phyloP scores from a whole-genome alignment of 2,888 invertebrate species.

The Andrena praecox region DNA sequence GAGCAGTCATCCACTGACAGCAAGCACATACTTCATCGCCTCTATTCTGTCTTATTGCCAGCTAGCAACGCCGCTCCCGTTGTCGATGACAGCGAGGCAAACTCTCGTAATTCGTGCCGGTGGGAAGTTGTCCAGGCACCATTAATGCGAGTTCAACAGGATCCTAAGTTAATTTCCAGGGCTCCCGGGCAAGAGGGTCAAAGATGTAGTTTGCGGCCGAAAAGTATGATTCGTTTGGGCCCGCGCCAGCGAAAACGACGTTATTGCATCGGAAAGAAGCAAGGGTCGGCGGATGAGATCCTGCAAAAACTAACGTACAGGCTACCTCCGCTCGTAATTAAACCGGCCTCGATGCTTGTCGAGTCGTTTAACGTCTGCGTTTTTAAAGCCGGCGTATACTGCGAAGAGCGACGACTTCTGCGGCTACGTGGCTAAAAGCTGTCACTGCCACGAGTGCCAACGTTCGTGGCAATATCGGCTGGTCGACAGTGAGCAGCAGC shows the following conservation, averaged over 20 bases:
- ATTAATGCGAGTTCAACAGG: constrained; percentile 24
- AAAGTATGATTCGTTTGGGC: constrained; percentile 25
- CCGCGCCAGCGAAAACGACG: constrained; percentile 7
- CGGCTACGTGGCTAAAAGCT: too few species aligned
- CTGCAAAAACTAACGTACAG: background rate
- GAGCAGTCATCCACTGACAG: background rate
- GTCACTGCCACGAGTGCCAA: too few species aligned
- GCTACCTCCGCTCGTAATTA: background rate
- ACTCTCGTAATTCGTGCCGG: constrained; percentile 24
- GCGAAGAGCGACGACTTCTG: too few species aligned
- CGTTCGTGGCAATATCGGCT: too few species aligned
- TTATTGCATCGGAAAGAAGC: background rate
- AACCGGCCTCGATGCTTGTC: background rate
- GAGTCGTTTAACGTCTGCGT: background rate
- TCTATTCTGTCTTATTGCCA: constrained; percentile 9
- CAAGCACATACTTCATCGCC: background rate
- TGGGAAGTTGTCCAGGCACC: constrained; percentile 19
- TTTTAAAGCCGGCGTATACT: background rate
- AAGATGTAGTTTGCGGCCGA: background rate
- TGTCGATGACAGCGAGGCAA: constrained; percentile 20
- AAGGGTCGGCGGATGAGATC: background rate
- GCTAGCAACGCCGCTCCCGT: constrained; percentile 3
- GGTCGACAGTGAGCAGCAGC: too few species aligned
- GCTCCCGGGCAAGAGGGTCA: background rate
- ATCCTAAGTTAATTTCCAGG: constrained; percentile 41